Evolutionary conservation across 2,113 vertebrate genomes (phyloP).

Genomic region (Dryoscopus gambensis): DNA sequence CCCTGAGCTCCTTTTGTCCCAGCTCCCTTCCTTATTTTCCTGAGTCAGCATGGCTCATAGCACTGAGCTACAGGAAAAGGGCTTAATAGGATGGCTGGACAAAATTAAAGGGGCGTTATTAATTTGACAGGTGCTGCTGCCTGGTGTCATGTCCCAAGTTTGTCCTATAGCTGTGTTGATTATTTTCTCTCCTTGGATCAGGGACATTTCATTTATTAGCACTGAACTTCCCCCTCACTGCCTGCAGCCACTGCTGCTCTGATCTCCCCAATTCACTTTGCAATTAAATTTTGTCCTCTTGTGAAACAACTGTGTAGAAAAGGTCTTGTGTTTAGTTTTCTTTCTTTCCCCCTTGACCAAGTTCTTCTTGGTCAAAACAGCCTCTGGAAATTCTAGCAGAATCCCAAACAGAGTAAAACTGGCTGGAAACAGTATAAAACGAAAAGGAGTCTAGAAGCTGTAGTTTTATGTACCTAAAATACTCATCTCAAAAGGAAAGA

Average conservation of each 20-base stretch:
- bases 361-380: constrained; percentile 47
- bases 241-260: constrained; percentile 62
- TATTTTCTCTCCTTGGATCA: constrained; percentile 63
- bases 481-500: neutral
- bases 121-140: constrained; percentile 40
- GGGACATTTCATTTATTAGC: constrained; percentile 68
- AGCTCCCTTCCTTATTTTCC: neutral
- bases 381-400: constrained; percentile 46
- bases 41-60: neutral
- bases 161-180: constrained; percentile 52
- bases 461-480: neutral
- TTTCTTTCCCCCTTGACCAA: neutral
- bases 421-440: neutral
- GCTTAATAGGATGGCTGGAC: constrained; percentile 13
- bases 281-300: constrained; percentile 70
- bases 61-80: constrained; percentile 3
- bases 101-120: constrained; percentile 56
- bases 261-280: constrained; percentile 69
- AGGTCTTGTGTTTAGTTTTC: constrained; percentile 37
- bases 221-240: constrained; percentile 44
- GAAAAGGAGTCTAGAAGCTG: neutral
- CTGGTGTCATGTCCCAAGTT: constrained; percentile 19
- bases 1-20: neutral
- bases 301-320: constrained; percentile 46
- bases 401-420: neutral